A percentile compares a stretch with the other conserved stretches of the same genome.
phyloP scores from a whole-genome alignment of 2,797 vertebrate genomes.

The Okamejei kenojei region DNA sequence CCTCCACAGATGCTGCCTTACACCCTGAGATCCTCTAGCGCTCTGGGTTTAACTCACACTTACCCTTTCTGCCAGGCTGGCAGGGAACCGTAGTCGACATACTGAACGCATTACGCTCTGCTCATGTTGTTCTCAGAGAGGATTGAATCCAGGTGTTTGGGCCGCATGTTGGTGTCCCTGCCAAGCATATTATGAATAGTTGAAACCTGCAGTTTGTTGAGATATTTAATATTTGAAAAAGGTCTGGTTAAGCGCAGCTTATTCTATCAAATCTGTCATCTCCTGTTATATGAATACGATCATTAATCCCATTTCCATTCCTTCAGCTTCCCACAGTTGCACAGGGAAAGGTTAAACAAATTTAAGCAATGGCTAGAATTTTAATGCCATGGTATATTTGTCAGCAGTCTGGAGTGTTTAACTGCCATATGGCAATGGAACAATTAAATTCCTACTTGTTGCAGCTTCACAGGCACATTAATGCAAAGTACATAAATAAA shows the following conservation, averaged over 20 bases:
- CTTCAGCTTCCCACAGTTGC: not conserved
- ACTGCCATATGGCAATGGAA: no score
- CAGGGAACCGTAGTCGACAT: not conserved
- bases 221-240: conserved; percentile 7
- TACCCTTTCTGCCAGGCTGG: not conserved
- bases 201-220: not conserved
- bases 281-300: not conserved
- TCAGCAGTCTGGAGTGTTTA: no score
- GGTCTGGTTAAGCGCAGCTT: not conserved
- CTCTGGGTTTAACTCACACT: not conserved
- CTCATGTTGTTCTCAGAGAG: not conserved
- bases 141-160: conserved; percentile 25
- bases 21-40: no score
- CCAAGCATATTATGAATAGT: not conserved
- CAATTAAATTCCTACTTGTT: no score
- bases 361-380: no score
- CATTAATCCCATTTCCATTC: not conserved
- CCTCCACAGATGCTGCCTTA: no score
- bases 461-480: no score
- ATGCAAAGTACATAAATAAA: no score
- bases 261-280: not conserved
- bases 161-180: not conserved
- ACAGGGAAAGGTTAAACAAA: not conserved
- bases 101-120: not conserved
- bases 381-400: no score